phyloP scores from a whole-genome alignment of 2,113 vertebrate genomes.

The Pachyramphus minor region DNA sequence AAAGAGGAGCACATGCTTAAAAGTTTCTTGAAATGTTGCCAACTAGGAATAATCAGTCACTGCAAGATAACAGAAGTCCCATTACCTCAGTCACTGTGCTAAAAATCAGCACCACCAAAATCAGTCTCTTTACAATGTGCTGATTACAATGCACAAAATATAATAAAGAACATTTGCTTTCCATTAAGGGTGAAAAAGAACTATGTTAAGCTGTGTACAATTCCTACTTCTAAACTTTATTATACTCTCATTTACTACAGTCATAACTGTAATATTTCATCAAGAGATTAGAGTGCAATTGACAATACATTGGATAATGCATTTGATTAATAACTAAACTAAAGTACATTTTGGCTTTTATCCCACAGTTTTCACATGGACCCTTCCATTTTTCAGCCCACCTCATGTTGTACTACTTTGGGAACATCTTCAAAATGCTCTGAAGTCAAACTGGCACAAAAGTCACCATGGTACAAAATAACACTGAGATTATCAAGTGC shows the following conservation, averaged over 20 bases:
- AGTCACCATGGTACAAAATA: fast-evolving
- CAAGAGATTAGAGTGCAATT: background rate
- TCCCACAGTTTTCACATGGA: background rate
- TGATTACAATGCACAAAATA: background rate
- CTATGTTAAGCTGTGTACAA: background rate
- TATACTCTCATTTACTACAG: background rate
- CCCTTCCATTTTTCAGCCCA: background rate
- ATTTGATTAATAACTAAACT: background rate
- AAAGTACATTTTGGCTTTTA: background rate
- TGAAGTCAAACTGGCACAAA: background rate
- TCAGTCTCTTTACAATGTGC: background rate
- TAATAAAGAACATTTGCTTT: background rate
- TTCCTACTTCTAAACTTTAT: background rate
- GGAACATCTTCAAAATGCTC: background rate
- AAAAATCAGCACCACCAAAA: background rate
- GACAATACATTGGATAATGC: fast-evolving
- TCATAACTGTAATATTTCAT: background rate
- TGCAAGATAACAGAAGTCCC: background rate
- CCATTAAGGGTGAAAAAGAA: background rate
- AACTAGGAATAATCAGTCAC: background rate
- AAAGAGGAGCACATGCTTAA: background rate
- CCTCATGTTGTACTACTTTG: background rate
- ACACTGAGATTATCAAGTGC: background rate
- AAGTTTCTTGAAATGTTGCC: background rate
- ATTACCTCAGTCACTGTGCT: background rate